Conservation (phyloP, 2,888 invertebrate species). For the Hypsopygia costalis region DNA sequence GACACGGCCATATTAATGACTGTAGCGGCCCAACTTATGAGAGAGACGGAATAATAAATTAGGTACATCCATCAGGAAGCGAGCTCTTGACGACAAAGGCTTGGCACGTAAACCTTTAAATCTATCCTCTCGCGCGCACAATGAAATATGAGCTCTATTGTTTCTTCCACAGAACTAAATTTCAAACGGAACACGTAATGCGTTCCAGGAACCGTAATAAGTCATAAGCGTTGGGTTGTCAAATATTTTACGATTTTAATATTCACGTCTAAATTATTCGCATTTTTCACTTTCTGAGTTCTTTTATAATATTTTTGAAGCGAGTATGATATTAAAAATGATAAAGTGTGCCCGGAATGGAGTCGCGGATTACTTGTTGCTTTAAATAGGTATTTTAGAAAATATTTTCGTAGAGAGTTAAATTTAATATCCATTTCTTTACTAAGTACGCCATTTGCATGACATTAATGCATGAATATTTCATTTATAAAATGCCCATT, state of each 20-base stretch:
- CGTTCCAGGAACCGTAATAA: constrained; percentile 2
- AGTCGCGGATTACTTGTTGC: not conserved
- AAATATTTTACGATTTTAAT: constrained; percentile 2
- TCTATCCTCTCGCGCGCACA: constrained; percentile 15
- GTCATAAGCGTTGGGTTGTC: constrained; percentile 4
- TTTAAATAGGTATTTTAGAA: not conserved
- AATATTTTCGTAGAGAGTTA: not conserved
- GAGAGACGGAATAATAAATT: constrained; percentile 37
- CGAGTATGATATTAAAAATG: not conserved
- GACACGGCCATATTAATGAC: constrained; percentile 30
- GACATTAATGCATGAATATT: no score
- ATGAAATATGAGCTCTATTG: constrained; percentile 15
- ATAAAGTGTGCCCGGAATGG: not conserved
- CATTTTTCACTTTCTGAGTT: constrained; percentile 2
- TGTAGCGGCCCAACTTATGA: constrained; percentile 30
- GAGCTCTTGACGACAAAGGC: constrained; percentile 25
- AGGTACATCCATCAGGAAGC: constrained; percentile 38
- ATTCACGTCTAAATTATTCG: constrained; percentile 6
- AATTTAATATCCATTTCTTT: no score
- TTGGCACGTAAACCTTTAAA: constrained; percentile 24
- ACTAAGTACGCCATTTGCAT: no score
- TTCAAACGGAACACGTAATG: constrained; percentile 7
- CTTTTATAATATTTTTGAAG: not conserved
- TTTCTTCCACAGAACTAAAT: constrained; percentile 11
- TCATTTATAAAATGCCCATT: no score